Conservation (phyloP, 2,113 vertebrate genomes). For the Seriola dumerili region DNA sequence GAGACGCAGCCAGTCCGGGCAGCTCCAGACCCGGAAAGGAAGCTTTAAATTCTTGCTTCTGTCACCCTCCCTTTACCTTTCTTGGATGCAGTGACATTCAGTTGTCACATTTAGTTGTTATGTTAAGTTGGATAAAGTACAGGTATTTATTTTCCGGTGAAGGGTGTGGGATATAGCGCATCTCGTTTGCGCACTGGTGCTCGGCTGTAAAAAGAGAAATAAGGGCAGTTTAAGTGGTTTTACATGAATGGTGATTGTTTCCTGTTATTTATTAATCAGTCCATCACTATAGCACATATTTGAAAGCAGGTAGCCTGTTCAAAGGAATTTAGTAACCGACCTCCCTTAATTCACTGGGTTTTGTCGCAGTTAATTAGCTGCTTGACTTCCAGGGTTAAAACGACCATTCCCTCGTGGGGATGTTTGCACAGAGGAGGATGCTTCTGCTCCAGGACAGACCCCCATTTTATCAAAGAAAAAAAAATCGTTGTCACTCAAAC, state of each 20-base stretch:
- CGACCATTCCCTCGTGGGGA: too few relatives aligned
- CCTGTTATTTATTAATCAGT: background rate
- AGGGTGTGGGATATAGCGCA: background rate
- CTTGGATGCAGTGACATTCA: background rate
- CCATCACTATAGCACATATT: too few relatives aligned
- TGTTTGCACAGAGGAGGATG: background rate
- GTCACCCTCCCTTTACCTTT: background rate
- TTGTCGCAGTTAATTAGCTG: background rate
- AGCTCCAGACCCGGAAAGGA: background rate
- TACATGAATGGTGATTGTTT: background rate
- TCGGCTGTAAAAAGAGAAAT: background rate
- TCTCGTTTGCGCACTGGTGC: conserved; percentile 31
- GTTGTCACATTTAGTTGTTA: background rate
- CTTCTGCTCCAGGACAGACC: background rate
- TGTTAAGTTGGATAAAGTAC: background rate
- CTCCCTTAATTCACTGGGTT: background rate
- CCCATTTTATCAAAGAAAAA: background rate
- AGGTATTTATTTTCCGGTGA: background rate
- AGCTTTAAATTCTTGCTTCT: background rate
- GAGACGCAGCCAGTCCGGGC: conserved; percentile 6
- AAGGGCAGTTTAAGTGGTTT: background rate
- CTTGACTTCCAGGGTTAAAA: background rate
- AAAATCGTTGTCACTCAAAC: background rate
- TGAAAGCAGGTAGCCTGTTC: background rate
- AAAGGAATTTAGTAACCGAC: background rate